These are phyloP conservation scores for Ataeniobius toweri DNA, from an alignment of 2,797 vertebrate species.

Conservation along the genomic window DNA sequence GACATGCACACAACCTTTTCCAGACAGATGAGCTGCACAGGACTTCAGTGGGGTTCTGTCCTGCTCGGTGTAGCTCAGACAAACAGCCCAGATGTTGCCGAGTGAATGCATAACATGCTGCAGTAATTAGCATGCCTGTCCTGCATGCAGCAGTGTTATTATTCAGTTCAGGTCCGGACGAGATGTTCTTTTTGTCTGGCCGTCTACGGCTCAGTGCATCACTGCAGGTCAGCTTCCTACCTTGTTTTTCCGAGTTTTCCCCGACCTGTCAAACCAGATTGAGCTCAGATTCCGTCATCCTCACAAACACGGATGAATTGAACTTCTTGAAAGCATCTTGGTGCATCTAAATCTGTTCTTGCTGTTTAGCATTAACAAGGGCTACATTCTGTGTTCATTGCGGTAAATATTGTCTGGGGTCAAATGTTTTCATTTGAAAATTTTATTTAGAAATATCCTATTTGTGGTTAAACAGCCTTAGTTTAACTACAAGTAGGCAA, in stretches of 20 bases:
- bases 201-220: conserved; percentile 23
- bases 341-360: neutral
- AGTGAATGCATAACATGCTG: conserved; percentile 13
- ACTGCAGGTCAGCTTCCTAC: conserved; percentile 25
- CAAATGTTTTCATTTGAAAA: neutral
- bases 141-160: conserved; percentile 50
- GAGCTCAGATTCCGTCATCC: neutral
- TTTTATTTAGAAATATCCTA: neutral
- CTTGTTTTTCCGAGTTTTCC: neutral
- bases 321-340: neutral
- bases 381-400: neutral
- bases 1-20: neutral
- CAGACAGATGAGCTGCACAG: conserved; percentile 3
- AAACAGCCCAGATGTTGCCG: conserved; percentile 50
- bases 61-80: conserved; percentile 3
- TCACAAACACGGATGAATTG: neutral
- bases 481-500: neutral
- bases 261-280: neutral
- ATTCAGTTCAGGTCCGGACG: conserved; percentile 49
- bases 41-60: conserved; percentile 1
- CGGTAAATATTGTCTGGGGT: neutral
- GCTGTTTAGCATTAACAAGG: neutral
- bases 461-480: too few species aligned
- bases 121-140: conserved; percentile 57
- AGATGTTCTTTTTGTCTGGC: conserved; percentile 48